These are phyloP conservation scores for Chrysolina oricalcia DNA, from an alignment of 2,888 invertebrate genomes.

Conservation along the genomic window DNA sequence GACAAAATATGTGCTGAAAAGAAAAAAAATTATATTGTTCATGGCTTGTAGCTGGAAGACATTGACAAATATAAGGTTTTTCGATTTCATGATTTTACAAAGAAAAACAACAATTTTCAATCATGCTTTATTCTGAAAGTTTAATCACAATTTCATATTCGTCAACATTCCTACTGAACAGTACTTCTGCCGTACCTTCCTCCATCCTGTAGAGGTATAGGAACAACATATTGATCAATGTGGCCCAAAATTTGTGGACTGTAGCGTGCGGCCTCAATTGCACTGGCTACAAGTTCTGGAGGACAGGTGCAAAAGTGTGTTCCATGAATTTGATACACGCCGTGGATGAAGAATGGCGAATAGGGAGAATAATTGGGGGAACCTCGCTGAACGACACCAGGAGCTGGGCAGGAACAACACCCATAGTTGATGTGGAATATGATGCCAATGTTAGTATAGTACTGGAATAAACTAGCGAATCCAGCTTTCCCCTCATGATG, in stretches of 20 bases:
- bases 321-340: neutral
- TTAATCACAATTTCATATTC: too few species aligned
- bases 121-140: too few species aligned
- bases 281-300: neutral
- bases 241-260: neutral
- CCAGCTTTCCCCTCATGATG: neutral
- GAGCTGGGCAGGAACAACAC: constrained; percentile 6
- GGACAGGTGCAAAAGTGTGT: constrained; percentile 3
- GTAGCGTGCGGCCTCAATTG: neutral
- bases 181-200: too few species aligned
- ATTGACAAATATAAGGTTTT: too few species aligned
- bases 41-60: too few species aligned
- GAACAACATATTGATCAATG: neutral
- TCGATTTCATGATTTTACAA: too few species aligned
- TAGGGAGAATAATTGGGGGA: neutral
- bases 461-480: neutral
- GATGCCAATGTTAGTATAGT: constrained; percentile 1
- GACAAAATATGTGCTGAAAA: too few species aligned
- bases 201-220: too few species aligned
- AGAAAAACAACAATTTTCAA: too few species aligned
- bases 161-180: too few species aligned
- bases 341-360: neutral
- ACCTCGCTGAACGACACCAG: neutral
- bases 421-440: neutral
- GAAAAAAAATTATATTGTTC: too few species aligned